Conservation (phyloP, 30 jellyfish, hydroid and myxozoan genomes). For the Aurelia coerulea region DNA sequence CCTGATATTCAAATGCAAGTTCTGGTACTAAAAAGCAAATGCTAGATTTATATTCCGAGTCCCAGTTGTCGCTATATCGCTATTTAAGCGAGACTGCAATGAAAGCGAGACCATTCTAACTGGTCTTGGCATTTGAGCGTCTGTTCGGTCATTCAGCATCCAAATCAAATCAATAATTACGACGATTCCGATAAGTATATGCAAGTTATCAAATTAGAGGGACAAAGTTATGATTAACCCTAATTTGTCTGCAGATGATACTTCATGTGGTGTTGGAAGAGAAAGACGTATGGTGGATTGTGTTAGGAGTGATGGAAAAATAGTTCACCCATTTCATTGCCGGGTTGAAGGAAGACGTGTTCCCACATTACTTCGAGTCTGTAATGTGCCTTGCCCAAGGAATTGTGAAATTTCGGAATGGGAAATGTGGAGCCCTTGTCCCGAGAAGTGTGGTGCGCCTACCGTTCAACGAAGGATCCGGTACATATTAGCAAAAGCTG, state of each 20-base stretch:
- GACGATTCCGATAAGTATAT: too few relatives aligned
- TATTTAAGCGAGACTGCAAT: too few relatives aligned
- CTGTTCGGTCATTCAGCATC: too few relatives aligned
- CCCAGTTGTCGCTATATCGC: too few relatives aligned
- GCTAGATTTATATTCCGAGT: too few relatives aligned
- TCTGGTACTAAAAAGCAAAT: too few relatives aligned
- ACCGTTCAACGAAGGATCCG: slow-evolving; percentile 61
- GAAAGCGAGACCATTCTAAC: too few relatives aligned
- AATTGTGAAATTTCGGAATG: slow-evolving; percentile 76
- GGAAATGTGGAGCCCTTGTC: slow-evolving; percentile 71
- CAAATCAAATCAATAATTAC: too few relatives aligned
- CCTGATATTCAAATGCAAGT: too few relatives aligned
- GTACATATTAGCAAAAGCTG: slow-evolving; percentile 49
- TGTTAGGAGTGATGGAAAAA: slow-evolving; percentile 65
- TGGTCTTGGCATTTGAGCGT: too few relatives aligned
- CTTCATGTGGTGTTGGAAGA: slow-evolving; percentile 72
- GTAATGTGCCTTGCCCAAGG: slow-evolving; percentile 71
- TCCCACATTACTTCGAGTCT: slow-evolving; percentile 49
- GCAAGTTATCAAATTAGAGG: too few relatives aligned
- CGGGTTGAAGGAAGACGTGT: slow-evolving; percentile 57
- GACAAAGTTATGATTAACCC: too few relatives aligned
- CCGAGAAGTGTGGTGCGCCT: slow-evolving; percentile 38
- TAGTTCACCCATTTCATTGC: slow-evolving; percentile 57
- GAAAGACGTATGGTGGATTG: slow-evolving; percentile 69
- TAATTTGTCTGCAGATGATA: slow-evolving; percentile 19